These are phyloP conservation scores for Danaus chrysippus DNA, from an alignment of 2,888 invertebrate species.

Conservation along the genomic window DNA sequence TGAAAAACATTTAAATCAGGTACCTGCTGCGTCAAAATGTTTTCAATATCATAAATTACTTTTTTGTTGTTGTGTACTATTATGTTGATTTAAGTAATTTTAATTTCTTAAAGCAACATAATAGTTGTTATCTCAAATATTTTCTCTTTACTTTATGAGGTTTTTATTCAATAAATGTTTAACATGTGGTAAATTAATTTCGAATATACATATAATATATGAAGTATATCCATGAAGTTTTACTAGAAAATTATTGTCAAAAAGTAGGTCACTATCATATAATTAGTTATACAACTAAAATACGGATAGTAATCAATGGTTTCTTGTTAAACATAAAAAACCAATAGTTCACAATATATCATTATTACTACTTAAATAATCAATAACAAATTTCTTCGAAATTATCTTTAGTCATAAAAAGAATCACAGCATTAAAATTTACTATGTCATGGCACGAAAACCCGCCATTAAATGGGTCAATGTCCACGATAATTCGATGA, in stretches of 20 bases:
- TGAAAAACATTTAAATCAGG: no score
- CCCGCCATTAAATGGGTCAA: conserved; percentile 27
- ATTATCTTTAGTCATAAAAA: conserved; percentile 27
- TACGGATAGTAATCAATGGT: not conserved
- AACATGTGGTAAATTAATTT: no score
- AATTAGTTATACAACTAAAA: no score
- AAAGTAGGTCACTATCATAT: not conserved
- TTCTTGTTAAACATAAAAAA: not conserved
- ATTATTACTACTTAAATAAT: conserved; percentile 21
- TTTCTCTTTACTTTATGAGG: no score
- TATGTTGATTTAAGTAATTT: no score
- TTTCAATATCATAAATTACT: no score
- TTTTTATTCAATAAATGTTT: no score
- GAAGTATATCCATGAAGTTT: not conserved
- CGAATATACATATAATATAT: no score
- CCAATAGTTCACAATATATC: conserved; percentile 15
- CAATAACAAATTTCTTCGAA: conserved; percentile 24
- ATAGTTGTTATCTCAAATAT: no score
- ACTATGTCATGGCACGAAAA: conserved; percentile 29
- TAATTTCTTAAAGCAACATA: no score
- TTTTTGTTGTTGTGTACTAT: no score
- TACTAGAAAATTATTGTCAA: not conserved
- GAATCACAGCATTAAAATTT: conserved; percentile 27
- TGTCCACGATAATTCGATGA: conserved; percentile 33
- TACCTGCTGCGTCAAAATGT: no score